phyloP scores from a whole-genome alignment of 2,888 invertebrate genomes.

The Plagodis pulveraria region DNA sequence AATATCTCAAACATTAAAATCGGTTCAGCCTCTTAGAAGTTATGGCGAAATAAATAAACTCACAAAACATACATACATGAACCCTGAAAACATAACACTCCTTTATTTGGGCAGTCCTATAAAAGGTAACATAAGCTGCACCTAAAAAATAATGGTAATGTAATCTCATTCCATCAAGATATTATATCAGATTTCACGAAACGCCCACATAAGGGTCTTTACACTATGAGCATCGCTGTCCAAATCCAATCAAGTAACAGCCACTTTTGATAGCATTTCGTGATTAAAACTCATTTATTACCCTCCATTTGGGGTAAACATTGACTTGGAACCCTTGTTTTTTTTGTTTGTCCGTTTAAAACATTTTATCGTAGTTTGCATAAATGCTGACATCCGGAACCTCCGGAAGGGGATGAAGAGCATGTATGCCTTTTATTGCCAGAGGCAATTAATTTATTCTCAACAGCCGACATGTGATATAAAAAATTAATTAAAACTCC shows the following conservation, averaged over 20 bases:
- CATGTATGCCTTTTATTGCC: background rate
- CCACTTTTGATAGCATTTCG: conserved; percentile 31
- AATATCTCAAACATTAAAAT: too few species aligned
- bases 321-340: conserved; percentile 20
- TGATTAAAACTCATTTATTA: conserved; percentile 38
- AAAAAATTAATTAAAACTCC: too few species aligned
- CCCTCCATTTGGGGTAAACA: conserved; percentile 21
- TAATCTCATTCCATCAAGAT: background rate
- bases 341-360: conserved; percentile 16
- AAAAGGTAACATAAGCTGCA: too few species aligned
- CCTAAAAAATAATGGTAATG: too few species aligned
- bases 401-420: conserved; percentile 1
- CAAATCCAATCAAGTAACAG: conserved; percentile 32
- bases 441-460: conserved; percentile 5
- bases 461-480: too few species aligned
- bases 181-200: background rate
- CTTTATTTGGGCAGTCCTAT: too few species aligned
- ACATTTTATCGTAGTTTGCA: conserved; percentile 6
- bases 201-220: background rate
- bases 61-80: too few species aligned
- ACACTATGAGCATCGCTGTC: conserved; percentile 18
- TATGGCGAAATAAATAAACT: too few species aligned
- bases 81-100: too few species aligned
- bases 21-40: too few species aligned
- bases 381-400: conserved; percentile 5